Conservation (phyloP, 2,888 invertebrate species). For the Conus canariensis region DNA sequence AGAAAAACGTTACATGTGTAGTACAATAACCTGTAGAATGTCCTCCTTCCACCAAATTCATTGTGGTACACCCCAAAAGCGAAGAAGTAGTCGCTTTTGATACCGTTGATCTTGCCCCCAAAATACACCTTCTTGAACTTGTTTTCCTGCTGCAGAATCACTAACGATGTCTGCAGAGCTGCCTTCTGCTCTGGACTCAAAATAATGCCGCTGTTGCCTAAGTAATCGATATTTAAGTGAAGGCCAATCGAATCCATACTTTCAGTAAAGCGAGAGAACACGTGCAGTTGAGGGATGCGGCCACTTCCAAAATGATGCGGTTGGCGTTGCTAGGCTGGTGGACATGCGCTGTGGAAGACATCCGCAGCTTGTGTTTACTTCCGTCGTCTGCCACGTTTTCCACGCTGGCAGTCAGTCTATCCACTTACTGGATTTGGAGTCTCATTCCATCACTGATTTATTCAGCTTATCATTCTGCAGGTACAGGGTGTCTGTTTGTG, state of each 20-base stretch:
- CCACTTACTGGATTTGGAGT: too few species aligned
- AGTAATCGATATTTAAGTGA: slow-evolving; percentile 81
- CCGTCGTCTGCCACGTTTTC: slow-evolving; percentile 19
- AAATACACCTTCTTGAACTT: slow-evolving; percentile 90
- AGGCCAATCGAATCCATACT: slow-evolving; percentile 82
- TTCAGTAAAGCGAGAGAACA: background rate
- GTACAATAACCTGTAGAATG: slow-evolving; percentile 85
- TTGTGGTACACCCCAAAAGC: slow-evolving; percentile 89
- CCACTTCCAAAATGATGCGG: background rate
- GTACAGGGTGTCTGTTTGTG: too few species aligned
- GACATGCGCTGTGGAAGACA: slow-evolving; percentile 8
- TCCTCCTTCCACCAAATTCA: slow-evolving; percentile 86
- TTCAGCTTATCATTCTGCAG: too few species aligned
- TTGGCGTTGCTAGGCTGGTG: slow-evolving; percentile 33
- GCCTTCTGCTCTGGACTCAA: slow-evolving; percentile 86
- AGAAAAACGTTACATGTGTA: too few species aligned
- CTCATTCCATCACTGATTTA: too few species aligned
- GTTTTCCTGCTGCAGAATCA: slow-evolving; percentile 90
- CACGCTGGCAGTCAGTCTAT: background rate
- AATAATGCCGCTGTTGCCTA: slow-evolving; percentile 85
- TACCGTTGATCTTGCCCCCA: slow-evolving; percentile 91
- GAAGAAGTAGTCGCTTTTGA: slow-evolving; percentile 89
- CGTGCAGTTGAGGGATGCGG: background rate
- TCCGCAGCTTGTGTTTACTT: slow-evolving; percentile 19
- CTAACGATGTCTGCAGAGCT: slow-evolving; percentile 87